Percentiles rank a stretch among this genome's conserved stretches.
Evolutionary conservation across 2,113 vertebrate genomes (phyloP).

Genomic region (Diadophis punctatus): DNA sequence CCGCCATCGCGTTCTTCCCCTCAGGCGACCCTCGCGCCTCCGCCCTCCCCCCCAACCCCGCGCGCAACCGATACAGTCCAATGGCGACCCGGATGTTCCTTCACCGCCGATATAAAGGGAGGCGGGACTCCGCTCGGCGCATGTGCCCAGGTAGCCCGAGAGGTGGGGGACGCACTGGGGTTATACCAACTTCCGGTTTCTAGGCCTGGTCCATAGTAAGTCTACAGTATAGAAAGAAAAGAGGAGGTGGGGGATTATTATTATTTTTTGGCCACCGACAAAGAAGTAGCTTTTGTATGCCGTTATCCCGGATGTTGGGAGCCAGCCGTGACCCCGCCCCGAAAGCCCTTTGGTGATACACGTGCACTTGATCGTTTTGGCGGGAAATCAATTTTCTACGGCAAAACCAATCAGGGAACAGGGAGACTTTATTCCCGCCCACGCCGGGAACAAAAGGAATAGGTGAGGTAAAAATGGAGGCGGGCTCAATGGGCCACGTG

Average conservation of each 20-base stretch:
- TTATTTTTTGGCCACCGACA: background rate
- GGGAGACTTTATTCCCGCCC: background rate
- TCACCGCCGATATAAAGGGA: background rate
- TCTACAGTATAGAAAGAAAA: no score
- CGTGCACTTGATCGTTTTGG: background rate
- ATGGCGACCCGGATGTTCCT: background rate
- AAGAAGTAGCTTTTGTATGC: background rate
- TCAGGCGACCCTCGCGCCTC: background rate
- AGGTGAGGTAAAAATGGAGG: background rate
- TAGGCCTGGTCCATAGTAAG: background rate
- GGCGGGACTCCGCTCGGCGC: background rate
- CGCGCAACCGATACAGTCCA: background rate
- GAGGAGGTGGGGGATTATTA: background rate
- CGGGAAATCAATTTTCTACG: background rate
- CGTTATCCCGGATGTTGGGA: background rate
- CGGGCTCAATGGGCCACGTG: background rate
- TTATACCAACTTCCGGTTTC: background rate
- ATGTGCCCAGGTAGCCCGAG: background rate
- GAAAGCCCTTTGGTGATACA: background rate
- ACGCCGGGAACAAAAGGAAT: background rate
- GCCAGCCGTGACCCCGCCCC: background rate
- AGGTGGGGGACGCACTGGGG: fast-evolving
- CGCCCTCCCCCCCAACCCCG: background rate
- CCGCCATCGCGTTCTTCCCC: background rate
- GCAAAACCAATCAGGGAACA: background rate